Evolutionary conservation across 2,797 vertebrate genomes (phyloP), one percentile per base, ranked within the genome.

Genomic region (Eleutherodactylus coqui): DNA sequence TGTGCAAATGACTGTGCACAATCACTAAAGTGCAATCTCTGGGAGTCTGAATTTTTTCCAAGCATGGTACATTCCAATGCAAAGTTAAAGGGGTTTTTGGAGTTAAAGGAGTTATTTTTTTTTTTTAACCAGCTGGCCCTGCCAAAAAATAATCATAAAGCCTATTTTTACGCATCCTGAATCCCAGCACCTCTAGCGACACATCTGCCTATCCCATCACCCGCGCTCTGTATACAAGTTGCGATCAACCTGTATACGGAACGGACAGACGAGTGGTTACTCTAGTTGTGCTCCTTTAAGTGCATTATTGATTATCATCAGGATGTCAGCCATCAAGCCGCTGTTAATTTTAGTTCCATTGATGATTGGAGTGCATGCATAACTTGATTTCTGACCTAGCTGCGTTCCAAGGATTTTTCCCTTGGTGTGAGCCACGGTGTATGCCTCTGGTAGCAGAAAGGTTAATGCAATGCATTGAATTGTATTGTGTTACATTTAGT

Each of bases 401-500:
- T 10, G 51, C 38, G 75, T 55, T 38, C 34, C 19, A 55, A 32
- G 21, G 10, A 14, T 77, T 38, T 77, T 38, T 36, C 69, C 21
- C 38, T 76, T 14, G 51, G 49, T 55, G 8, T 13, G 34, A 77
- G 32, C 9, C 34, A 10, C 21, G 75, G 75, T 38, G 17, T 34
- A 24, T 38, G 75, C 53, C 49, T 36, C 53, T 21, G 47, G 47
- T 55, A 78, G 75, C 51, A 41, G 32, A 58, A 78, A 55, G 75
- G 75, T 55, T 78, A 78, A 58, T 51, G 49, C 49, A 77, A 36
- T 60, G 55, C n/a, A 36, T 58, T 24, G 51, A n/a, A 47, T 32
- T 79, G 77, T 62, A 43, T 79, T 78, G 70, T 76, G 45, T 76
- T 76, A 76, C 32, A 49, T 29, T 53, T 19, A 76, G 75, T 76